A percentile compares a stretch with the other conserved stretches of the same genome.
Evolutionary conservation across 1,140 invertebrate genomes (phyloP).

Genomic region (Melipona quadrifasciata): DNA sequence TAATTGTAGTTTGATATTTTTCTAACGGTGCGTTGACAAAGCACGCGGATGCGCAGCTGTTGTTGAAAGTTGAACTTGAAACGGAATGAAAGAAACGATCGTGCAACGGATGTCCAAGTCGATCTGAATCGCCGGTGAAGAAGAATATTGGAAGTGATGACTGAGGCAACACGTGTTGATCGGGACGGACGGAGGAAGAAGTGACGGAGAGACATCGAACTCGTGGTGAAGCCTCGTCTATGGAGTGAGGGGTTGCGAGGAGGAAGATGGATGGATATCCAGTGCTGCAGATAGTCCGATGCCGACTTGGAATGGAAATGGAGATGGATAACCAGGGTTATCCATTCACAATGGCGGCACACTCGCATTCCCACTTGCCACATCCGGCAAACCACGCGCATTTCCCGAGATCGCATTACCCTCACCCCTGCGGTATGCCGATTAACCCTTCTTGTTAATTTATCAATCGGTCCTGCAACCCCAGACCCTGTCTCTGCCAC

Average conservation of each 20-base stretch:
- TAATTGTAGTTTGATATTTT: too few species aligned
- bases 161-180: background rate
- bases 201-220: background rate
- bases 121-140: too few species aligned
- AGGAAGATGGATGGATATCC: constrained; percentile 79
- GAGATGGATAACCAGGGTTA: constrained; percentile 75
- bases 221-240: background rate
- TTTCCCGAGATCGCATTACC: constrained; percentile 76
- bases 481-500: constrained; percentile 17
- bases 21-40: too few species aligned
- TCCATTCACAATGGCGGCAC: constrained; percentile 74
- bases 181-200: background rate
- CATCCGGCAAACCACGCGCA: constrained; percentile 74
- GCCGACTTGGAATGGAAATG: constrained; percentile 75
- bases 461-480: constrained; percentile 44
- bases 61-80: too few species aligned
- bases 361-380: constrained; percentile 77
- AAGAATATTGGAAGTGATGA: background rate
- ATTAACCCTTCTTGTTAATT: constrained; percentile 61
- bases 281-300: constrained; percentile 79
- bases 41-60: too few species aligned
- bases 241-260: background rate
- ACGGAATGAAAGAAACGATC: background rate
- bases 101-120: background rate
- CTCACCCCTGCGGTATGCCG: constrained; percentile 77